Evolutionary conservation across 1,140 invertebrate species (phyloP).

Genomic region (Rhagoletis pomonella): DNA sequence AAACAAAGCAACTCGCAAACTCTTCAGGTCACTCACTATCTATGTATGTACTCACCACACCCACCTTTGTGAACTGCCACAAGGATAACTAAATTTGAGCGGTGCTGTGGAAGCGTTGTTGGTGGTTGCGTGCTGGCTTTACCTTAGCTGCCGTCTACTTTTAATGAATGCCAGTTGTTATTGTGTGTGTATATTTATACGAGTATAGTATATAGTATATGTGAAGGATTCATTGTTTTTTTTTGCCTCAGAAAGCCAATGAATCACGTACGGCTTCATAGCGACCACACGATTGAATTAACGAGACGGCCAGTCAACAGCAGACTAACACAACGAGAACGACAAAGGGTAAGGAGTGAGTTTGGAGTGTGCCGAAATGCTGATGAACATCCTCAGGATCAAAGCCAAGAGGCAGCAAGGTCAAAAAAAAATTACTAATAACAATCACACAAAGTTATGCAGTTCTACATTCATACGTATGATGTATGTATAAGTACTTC

Average conservation of each 20-base stretch:
- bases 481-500: not conserved
- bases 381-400: constrained; percentile 4
- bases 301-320: constrained; percentile 22
- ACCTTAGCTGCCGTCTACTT: not conserved
- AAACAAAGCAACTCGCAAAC: constrained; percentile 38
- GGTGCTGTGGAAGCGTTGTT: too few species aligned
- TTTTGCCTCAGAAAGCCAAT: constrained; percentile 36
- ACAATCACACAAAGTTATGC: not conserved
- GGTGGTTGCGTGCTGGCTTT: not conserved
- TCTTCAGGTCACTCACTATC: constrained; percentile 32
- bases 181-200: not conserved
- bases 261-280: constrained; percentile 44
- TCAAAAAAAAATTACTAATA: not conserved
- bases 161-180: not conserved
- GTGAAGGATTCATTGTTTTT: not conserved
- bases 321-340: not conserved
- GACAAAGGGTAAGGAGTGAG: not conserved
- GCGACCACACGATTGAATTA: constrained; percentile 44
- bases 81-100: constrained; percentile 8
- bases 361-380: not conserved
- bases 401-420: not conserved
- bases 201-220: not conserved
- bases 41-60: not conserved
- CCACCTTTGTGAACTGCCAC: not conserved
- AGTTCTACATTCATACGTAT: not conserved